A percentile compares a stretch with the other conserved stretches of the same genome.
These are phyloP conservation scores for Xylophagus ater DNA, from an alignment of 2,888 invertebrate species.

Conservation along the genomic window DNA sequence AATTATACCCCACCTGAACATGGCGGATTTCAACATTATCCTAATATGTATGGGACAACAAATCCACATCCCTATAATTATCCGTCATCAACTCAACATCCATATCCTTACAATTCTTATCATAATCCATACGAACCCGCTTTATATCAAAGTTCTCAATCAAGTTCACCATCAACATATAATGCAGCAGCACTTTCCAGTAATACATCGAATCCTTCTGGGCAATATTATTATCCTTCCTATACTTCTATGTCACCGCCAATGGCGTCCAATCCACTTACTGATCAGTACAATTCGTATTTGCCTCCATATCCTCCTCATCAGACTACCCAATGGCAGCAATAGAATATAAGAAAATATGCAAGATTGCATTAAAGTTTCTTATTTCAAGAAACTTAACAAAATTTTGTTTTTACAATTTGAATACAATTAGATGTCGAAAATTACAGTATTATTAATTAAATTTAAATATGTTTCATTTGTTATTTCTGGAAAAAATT, in stretches of 20 bases:
- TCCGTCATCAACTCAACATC: constrained; percentile 17
- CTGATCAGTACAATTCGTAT: constrained; percentile 10
- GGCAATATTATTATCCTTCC: constrained; percentile 9
- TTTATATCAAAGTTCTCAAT: constrained; percentile 22
- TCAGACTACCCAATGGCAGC: constrained; percentile 15
- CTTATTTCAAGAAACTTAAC: too few species aligned
- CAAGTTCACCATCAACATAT: constrained; percentile 2
- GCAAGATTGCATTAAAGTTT: too few species aligned
- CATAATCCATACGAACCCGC: constrained; percentile 30
- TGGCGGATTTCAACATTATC: constrained; percentile 9
- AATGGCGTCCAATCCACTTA: not conserved
- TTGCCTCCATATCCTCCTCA: constrained; percentile 16
- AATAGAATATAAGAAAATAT: too few species aligned
- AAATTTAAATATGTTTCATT: too few species aligned
- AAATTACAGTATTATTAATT: too few species aligned
- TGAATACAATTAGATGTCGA: too few species aligned
- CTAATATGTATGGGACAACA: constrained; percentile 11
- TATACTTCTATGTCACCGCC: constrained; percentile 7
- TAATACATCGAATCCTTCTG: constrained; percentile 3
- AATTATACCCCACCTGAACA: constrained; percentile 8
- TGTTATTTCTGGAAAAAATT: too few species aligned
- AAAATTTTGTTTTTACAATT: too few species aligned
- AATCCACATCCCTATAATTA: constrained; percentile 11
- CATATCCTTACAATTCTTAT: constrained; percentile 29
- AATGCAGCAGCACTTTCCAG: not conserved